Evolutionary conservation across 1,140 invertebrate species (phyloP), one percentile per base, ranked within the genome.

Genomic region (Trachelipus rathkii): DNA sequence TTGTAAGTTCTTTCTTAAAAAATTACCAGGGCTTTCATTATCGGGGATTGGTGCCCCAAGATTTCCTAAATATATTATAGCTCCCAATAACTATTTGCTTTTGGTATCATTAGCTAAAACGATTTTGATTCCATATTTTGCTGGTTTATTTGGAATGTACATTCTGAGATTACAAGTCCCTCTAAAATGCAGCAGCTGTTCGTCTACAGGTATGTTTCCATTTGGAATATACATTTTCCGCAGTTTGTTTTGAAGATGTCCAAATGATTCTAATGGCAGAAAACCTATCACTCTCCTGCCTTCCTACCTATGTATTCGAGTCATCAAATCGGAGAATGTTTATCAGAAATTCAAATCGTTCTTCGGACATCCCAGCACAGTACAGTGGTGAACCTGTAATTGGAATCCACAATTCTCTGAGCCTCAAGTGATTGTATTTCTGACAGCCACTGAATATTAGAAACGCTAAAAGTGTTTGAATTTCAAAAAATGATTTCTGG

Each of bases 261-360:
- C 78, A 83, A 23, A 82, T 70, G 13, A 82, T 77, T 19, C 82
- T 67, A 50, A 83, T 74, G 24, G 78, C 74, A n/a, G 81, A 77
- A 67, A 83, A 77, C 60, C 76, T 82, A 72, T 82, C 82, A 50
- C 19, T 80, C 50, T 69, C 69, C 45, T 66, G 66, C 68, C 81
- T 71, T 44, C 70, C 67, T 23, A 24, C 23, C 44, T 80, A 71
- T 53, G 79, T 82, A 21, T 44, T 53, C 68, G 67, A 71, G 76
- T 84, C 79, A 75, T 84, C 79, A 73, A 84, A 84, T 23, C 82
- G 67, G 23, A 77, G 73, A 50, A 45, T 53, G 74, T 43, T 44
- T 24, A 77, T 5, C 10, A 77, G 46, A 45, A 46, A 77, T 0
- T 7, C 44, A 44, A 77, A 77, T 7, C 76, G 13, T 53, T 11